Evolutionary conservation across 2,888 invertebrate species (phyloP).

Genomic region (Callyntrura sp.): DNA sequence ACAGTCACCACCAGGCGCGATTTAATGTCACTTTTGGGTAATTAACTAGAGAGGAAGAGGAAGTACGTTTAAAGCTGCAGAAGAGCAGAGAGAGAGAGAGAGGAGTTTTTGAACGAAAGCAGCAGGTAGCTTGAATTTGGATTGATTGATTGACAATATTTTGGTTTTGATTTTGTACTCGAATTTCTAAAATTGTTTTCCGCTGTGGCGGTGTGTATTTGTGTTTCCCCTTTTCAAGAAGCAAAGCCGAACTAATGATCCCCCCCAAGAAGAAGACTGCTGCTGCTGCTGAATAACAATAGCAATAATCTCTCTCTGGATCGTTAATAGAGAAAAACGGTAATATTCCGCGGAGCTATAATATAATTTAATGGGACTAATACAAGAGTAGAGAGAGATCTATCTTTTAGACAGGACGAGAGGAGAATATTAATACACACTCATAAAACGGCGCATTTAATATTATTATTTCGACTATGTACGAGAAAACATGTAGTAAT

Average conservation of each 20-base stretch:
- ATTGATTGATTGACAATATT: neutral
- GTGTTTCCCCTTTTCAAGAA: no score
- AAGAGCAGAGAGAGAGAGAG: no score
- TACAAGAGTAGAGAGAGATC: no score
- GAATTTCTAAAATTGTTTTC: neutral
- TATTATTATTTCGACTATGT: neutral
- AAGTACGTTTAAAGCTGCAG: no score
- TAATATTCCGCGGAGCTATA: neutral
- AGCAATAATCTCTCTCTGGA: neutral
- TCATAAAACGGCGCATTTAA: constrained; percentile 29
- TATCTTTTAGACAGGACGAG: neutral
- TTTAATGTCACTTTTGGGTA: neutral
- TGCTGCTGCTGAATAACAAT: neutral
- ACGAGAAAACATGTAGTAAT: constrained; percentile 32
- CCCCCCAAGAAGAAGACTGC: no score
- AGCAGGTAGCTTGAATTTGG: no score
- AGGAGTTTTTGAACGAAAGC: no score
- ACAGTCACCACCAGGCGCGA: constrained; percentile 1
- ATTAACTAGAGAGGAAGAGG: neutral
- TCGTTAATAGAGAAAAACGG: neutral
- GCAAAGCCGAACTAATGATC: no score
- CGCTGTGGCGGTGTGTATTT: no score
- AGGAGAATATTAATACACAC: constrained; percentile 28
- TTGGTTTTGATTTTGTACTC: neutral
- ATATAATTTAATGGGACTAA: neutral